phyloP scores from a whole-genome alignment of 1,140 invertebrate species.

The Listronotus bonariensis region DNA sequence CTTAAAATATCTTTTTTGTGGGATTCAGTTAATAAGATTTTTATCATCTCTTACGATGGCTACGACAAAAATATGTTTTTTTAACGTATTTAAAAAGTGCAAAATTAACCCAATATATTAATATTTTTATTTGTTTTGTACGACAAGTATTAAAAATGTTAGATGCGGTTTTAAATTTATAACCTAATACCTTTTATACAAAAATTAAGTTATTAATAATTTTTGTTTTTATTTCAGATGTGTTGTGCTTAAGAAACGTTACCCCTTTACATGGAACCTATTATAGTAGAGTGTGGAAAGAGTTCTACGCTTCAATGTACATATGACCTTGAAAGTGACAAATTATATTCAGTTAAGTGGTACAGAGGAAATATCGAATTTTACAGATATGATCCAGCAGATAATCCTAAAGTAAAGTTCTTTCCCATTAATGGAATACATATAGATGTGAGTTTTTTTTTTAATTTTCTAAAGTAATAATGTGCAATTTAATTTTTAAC shows the following conservation, averaged over 20 bases:
- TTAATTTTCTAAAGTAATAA: too few relatives aligned
- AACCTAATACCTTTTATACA: too few relatives aligned
- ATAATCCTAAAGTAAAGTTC: conserved; percentile 67
- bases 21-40: too few relatives aligned
- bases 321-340: conserved; percentile 71
- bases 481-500: too few relatives aligned
- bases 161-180: too few relatives aligned
- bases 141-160: too few relatives aligned
- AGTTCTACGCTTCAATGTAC: conserved; percentile 63
- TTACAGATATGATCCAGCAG: conserved; percentile 70
- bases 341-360: conserved; percentile 80
- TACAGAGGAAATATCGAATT: conserved; percentile 76
- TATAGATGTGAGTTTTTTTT: conserved; percentile 71
- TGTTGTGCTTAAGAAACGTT: conserved; percentile 58
- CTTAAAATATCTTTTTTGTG: too few relatives aligned
- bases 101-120: too few relatives aligned
- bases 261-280: conserved; percentile 61
- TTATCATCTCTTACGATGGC: too few relatives aligned
- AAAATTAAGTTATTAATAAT: not conserved
- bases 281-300: conserved; percentile 62
- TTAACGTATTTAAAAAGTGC: too few relatives aligned
- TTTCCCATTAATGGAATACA: conserved; percentile 70
- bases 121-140: too few relatives aligned
- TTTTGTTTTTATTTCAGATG: conserved; percentile 43
- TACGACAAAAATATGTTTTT: too few relatives aligned